Evolutionary conservation across 2,888 invertebrate species (phyloP), one percentile per base, ranked within the genome.

Genomic region (Microplitis deprimator): DNA sequence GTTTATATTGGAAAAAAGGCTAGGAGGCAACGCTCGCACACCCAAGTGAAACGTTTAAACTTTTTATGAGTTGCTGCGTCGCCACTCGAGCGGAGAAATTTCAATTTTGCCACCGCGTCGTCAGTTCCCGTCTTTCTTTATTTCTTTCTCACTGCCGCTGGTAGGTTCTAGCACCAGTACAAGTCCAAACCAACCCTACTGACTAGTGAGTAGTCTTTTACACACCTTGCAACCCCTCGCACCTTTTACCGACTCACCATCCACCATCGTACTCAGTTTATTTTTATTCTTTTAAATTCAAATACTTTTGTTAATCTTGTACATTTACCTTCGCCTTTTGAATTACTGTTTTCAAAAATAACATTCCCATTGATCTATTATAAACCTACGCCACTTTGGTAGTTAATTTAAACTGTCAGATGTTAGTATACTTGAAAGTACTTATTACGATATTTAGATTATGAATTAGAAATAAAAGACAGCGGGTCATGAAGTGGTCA

Each of bases 31-130:
- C 74, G 70, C 83, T 83, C 84, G 83, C 84, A 78, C 77, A 87
- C 81, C 80, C 71, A 82, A 85, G 85, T 83, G 83, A 85, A 86
- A 86, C 89, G 88, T 88, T 88, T 89, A 89, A 88, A 89, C 89
- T 89, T 89, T 89, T 89, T 89, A 89, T 88, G 89, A 89, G 88
- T 89, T 88, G 88, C 87, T 87, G 88, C 89, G 87, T 87, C 88
- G 87, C 85, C 87, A 86, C 86, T 88, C 88, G 87, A 88, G 88
- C 87, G 87, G 84, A 86, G 87, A 87, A 87, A 88, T 89, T 89
- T 89, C 89, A 89, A 89, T 89, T 89, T 89, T 88, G 88, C 85
- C 86, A 85, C 84, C 83, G 77, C 80, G 74, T 74, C 77, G 72
- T 73, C 75, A n/a, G 38, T 60, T 29, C 60, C 72, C 73, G 59